Conservation (phyloP, 2,888 invertebrate genomes). For the Oasisia sp. region DNA sequence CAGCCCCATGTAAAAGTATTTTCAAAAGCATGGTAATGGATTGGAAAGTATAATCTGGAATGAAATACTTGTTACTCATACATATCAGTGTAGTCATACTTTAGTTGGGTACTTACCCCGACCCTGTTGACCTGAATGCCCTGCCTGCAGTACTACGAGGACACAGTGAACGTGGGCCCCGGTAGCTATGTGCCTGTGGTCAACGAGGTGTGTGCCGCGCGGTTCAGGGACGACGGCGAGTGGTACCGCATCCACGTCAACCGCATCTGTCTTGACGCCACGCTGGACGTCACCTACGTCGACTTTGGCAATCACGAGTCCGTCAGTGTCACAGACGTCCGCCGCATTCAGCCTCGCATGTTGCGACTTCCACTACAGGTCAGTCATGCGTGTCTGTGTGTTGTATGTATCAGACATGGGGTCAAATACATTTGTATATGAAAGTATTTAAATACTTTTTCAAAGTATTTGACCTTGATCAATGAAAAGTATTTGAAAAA, state of each 20-base stretch:
- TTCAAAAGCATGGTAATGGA: too few species aligned
- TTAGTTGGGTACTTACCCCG: too few species aligned
- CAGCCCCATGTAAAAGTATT: too few species aligned
- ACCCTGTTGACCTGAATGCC: background rate
- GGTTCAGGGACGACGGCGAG: background rate
- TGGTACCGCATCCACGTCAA: conserved; percentile 26
- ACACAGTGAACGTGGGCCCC: conserved; percentile 9
- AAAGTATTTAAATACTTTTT: too few species aligned
- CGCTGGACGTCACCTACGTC: conserved; percentile 19
- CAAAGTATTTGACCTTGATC: too few species aligned
- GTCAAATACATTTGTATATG: too few species aligned
- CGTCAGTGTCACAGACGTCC: background rate
- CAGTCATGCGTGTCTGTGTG: background rate
- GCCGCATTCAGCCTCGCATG: background rate
- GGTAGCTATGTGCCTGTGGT: conserved; percentile 17
- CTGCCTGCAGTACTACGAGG: conserved; percentile 1
- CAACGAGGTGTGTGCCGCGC: conserved; percentile 23
- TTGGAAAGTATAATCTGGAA: too few species aligned
- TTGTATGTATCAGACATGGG: too few species aligned
- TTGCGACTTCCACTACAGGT: conserved; percentile 24
- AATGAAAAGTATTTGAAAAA: too few species aligned
- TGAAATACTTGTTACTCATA: too few species aligned
- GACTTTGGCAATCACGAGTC: conserved; percentile 24
- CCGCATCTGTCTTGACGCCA: background rate
- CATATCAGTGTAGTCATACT: too few species aligned